Base-by-base conservation (phyloP, 2,113 vertebrate species). In the Girardinichthys multiradiatus region DNA sequence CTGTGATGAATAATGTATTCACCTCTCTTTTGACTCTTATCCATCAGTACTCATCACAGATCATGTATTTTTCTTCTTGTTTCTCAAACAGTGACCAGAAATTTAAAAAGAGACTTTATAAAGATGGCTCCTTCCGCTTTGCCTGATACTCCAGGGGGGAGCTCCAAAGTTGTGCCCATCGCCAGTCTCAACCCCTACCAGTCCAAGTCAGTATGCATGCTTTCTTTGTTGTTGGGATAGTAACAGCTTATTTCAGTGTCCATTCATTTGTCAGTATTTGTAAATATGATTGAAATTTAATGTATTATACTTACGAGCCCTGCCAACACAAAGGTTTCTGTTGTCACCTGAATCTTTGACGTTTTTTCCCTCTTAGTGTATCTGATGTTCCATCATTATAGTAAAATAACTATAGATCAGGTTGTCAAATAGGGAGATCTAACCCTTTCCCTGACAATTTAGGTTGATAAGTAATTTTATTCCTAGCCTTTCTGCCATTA, bases 111-210 rank as follows among this genome's bases (percentile, higher is more conserved):
- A 90, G 94, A 92, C 57, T 96, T 95, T 81, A 94, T 90, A 13
- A 98, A 91, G 90, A 94, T 57, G 74, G 77, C 85, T 4, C 84
- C 82, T 26, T 78, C 87, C 70, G 71, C 89, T 54, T 60, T 64
- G 1, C 28, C 86, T 63, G 95, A 76, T 83, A 96, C 95, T 30
- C 95, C 96, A 0, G 96, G 94, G 31, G 96, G 94, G 1, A 79
- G 94, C 8, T 84, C 93, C 76, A 99, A 97, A 91, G 94, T 97
- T 21, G 96, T 97, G 2, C 98, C 98, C 0, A 99, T 99, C 19
- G 95, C 96, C 88, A 96, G 98, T 91, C 93, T 99, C 80, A 99
- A 98, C 85, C 98, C 98, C 0, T 99, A 99, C 90, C 97, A 99
- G 37, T 97, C 97, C 31, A 99, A 96, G 98, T 99, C 87, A 96